A percentile compares a stretch with the other conserved stretches of the same genome.
Conservation (phyloP, 2,797 vertebrate genomes). For the Yasuhikotakia modesta region DNA sequence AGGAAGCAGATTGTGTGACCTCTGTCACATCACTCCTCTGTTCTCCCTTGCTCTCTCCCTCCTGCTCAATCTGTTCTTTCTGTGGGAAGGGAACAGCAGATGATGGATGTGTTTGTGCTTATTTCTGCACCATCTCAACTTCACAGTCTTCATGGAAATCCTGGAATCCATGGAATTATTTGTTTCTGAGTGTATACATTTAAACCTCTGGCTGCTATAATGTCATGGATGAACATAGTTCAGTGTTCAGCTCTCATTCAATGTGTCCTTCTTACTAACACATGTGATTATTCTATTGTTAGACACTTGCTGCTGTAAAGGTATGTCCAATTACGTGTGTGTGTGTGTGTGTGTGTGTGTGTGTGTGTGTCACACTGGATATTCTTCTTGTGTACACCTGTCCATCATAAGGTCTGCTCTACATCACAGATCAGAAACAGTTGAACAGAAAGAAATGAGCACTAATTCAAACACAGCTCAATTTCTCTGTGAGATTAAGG, state of each 20-base stretch:
- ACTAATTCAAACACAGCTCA: too few relatives aligned
- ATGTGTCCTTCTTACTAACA: slow-evolving; percentile 31
- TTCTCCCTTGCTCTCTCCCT: slow-evolving; percentile 41
- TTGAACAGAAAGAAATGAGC: too few relatives aligned
- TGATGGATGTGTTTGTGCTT: slow-evolving; percentile 45
- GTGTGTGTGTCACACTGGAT: slow-evolving; percentile 7
- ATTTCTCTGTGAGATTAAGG: too few relatives aligned
- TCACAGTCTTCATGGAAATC: slow-evolving; percentile 11
- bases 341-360: slow-evolving; percentile 26
- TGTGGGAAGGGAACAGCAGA: slow-evolving; percentile 26
- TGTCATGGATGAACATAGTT: slow-evolving; percentile 37
- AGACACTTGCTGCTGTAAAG: slow-evolving; percentile 37
- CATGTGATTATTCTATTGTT: slow-evolving; percentile 39
- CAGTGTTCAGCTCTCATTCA: slow-evolving; percentile 36
- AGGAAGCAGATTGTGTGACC: slow-evolving; percentile 48
- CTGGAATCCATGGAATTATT: too few relatives aligned
- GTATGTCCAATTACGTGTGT: slow-evolving; percentile 51
- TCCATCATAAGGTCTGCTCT: too few relatives aligned
- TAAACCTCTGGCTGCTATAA: slow-evolving; percentile 26
- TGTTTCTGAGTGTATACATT: slow-evolving; percentile 8
- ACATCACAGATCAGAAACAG: too few relatives aligned
- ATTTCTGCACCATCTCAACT: slow-evolving; percentile 4
- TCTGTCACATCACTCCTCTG: slow-evolving; percentile 40
- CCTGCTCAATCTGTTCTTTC: slow-evolving; percentile 45
- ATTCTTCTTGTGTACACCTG: too few relatives aligned